Percentiles rank a stretch among this genome's conserved stretches.
Evolutionary conservation across 2,113 vertebrate genomes (phyloP).

Genomic region (Tamias sibiricus): DNA sequence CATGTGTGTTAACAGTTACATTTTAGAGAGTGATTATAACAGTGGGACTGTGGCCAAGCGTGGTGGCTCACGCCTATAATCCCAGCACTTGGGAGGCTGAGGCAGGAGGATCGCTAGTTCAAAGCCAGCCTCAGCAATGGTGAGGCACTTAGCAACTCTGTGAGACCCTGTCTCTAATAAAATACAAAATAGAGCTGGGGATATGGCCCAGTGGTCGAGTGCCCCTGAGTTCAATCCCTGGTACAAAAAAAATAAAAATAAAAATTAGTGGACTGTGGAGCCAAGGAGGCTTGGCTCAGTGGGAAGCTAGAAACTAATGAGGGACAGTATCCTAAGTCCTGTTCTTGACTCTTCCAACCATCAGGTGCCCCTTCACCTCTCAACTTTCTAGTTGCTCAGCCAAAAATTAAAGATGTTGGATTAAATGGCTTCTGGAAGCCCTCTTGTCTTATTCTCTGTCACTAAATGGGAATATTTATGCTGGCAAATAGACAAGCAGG

Average conservation of each 20-base stretch:
- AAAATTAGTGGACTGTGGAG: not conserved
- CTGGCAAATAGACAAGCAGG: not conserved
- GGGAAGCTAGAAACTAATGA: not conserved
- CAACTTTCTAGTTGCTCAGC: not conserved
- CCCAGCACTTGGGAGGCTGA: too few relatives aligned
- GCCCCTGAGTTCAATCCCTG: too few relatives aligned
- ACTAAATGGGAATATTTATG: not conserved
- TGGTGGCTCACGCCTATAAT: too few relatives aligned
- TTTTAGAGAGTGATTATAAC: not conserved
- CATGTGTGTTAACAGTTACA: not conserved
- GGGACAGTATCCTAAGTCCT: not conserved
- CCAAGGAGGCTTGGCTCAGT: not conserved
- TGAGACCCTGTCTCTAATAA: too few relatives aligned
- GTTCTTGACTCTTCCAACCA: not conserved
- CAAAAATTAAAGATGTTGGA: not conserved
- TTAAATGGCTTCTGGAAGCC: not conserved
- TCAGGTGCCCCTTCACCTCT: not conserved
- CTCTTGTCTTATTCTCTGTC: not conserved
- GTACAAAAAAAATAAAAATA: too few relatives aligned
- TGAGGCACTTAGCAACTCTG: too few relatives aligned
- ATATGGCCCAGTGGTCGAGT: too few relatives aligned
- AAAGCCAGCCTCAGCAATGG: too few relatives aligned
- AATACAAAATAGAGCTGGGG: too few relatives aligned
- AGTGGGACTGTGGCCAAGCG: not conserved
- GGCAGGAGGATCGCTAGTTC: too few relatives aligned